Evolutionary conservation across 2,113 vertebrate genomes (phyloP).

Genomic region (Pterocles burchelli): DNA sequence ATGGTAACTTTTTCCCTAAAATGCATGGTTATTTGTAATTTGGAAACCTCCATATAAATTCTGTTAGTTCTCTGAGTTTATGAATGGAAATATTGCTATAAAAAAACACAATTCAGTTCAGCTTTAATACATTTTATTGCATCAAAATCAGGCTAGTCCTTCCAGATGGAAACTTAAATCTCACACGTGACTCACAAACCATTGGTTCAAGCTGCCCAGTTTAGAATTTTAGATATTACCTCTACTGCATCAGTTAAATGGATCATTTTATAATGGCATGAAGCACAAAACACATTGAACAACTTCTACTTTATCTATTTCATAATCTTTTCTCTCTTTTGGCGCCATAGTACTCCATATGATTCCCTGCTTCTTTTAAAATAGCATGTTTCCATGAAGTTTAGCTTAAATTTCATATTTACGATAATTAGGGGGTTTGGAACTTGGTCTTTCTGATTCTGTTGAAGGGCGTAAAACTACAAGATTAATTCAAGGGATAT

Average conservation of each 20-base stretch:
- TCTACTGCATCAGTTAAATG: background rate
- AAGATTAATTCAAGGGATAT: background rate
- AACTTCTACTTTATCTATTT: slow-evolving; percentile 19
- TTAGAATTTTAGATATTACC: background rate
- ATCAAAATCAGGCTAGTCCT: background rate
- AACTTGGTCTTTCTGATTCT: background rate
- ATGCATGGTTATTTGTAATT: background rate
- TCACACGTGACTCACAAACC: background rate
- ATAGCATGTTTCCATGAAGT: slow-evolving; percentile 33
- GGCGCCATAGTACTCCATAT: slow-evolving; percentile 21
- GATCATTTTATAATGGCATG: background rate
- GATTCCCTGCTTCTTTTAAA: slow-evolving; percentile 31
- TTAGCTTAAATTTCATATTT: slow-evolving; percentile 24
- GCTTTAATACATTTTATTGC: background rate
- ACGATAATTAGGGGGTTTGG: background rate
- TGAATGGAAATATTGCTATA: background rate
- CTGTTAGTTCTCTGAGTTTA: background rate
- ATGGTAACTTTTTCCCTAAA: background rate
- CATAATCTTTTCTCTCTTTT: slow-evolving; percentile 46
- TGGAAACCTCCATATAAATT: background rate
- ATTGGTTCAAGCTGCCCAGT: background rate
- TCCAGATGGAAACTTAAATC: background rate
- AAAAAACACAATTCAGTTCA: background rate
- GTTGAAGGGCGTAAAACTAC: background rate
- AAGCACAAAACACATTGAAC: background rate